A percentile compares a stretch with the other conserved stretches of the same genome.
Conservation (phyloP, 2,797 vertebrate genomes). For the Heterohyrax brucei region DNA sequence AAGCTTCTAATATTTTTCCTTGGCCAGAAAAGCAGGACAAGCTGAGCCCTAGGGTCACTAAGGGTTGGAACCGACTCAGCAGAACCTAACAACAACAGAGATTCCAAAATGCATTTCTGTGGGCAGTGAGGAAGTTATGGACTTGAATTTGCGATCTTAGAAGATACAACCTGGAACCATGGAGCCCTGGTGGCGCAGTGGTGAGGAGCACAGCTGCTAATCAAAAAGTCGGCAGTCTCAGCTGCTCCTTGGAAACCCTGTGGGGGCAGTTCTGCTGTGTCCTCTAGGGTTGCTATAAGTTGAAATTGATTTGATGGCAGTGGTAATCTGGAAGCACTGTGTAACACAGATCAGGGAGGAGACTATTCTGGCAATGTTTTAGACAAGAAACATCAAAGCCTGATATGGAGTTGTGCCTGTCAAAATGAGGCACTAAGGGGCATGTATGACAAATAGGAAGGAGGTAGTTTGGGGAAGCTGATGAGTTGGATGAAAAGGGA, state of each 20-base stretch:
- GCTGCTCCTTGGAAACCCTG: too few relatives aligned
- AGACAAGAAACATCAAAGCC: not conserved
- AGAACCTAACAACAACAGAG: not conserved
- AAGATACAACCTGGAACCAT: not conserved
- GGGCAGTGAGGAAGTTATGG: not conserved
- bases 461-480: not conserved
- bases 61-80: too few relatives aligned
- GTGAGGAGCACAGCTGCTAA: too few relatives aligned
- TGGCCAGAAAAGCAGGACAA: slow-evolving; percentile 18
- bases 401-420: not conserved
- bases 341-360: not conserved
- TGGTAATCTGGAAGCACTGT: not conserved
- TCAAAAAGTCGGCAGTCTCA: too few relatives aligned
- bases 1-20: slow-evolving; percentile 23
- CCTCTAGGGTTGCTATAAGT: too few relatives aligned
- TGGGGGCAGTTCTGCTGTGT: too few relatives aligned
- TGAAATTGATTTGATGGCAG: too few relatives aligned
- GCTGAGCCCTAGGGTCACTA: not conserved
- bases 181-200: too few relatives aligned
- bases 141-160: not conserved
- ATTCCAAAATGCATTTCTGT: slow-evolving; percentile 16
- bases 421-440: not conserved
- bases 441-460: not conserved
- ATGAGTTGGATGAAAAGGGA: not conserved
- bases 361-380: not conserved